A percentile compares a stretch with the other conserved stretches of the same genome.
phyloP scores from a whole-genome alignment of 2,888 invertebrate genomes.

The Pammene fasciana region DNA sequence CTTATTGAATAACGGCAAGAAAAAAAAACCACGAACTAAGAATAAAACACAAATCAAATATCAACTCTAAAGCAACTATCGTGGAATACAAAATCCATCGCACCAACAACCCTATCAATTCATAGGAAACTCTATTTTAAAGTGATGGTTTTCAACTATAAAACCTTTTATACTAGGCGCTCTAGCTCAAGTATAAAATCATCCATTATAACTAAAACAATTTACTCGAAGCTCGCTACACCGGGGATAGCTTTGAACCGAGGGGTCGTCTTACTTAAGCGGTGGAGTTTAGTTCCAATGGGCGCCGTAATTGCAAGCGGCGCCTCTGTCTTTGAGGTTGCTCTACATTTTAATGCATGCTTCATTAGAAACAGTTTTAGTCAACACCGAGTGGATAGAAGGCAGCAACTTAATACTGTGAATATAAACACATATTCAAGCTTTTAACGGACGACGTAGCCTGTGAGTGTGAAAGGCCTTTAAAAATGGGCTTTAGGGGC shows the following conservation, averaged over 20 bases:
- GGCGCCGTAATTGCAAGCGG: conserved; percentile 53
- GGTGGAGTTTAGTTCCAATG: conserved; percentile 51
- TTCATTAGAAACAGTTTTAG: conserved; percentile 26
- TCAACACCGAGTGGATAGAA: background rate
- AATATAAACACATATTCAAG: background rate
- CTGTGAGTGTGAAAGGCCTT: too few species aligned
- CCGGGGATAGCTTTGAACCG: conserved; percentile 28
- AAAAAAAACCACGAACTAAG: background rate
- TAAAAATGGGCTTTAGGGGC: too few species aligned
- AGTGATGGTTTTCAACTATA: conserved; percentile 57
- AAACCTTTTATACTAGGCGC: conserved; percentile 58
- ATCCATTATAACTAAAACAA: conserved; percentile 47
- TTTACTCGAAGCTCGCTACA: conserved; percentile 44
- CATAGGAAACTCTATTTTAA: conserved; percentile 28
- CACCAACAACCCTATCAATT: conserved; percentile 14
- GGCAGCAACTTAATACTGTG: conserved; percentile 5
- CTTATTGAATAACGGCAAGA: conserved; percentile 12
- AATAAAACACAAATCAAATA: background rate
- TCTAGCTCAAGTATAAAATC: conserved; percentile 58
- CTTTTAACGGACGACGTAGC: too few species aligned
- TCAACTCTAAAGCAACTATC: background rate
- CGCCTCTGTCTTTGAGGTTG: conserved; percentile 54
- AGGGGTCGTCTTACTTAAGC: conserved; percentile 45
- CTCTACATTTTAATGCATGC: conserved; percentile 58
- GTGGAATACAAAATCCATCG: conserved; percentile 8